Conservation (phyloP, 2,113 vertebrate species). For the Antechinus stuartii region DNA sequence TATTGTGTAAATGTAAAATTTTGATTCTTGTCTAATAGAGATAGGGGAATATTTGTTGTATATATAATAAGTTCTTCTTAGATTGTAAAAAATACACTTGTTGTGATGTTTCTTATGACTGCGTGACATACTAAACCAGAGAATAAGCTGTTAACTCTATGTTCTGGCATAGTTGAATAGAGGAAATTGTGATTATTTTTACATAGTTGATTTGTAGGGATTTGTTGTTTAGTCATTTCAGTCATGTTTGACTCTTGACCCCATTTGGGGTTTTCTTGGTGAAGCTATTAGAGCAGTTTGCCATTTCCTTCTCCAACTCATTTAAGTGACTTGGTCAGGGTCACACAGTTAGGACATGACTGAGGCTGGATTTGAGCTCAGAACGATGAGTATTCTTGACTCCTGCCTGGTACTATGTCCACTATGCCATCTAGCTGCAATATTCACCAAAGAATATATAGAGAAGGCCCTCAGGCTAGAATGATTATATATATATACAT, state of each 20-base stretch:
- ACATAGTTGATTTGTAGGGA: constrained; percentile 21
- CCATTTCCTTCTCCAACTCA: neutral
- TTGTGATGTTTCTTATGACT: constrained; percentile 15
- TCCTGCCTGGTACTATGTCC: neutral
- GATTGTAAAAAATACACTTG: neutral
- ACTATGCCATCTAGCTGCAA: neutral
- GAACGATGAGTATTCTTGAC: neutral
- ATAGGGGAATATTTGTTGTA: neutral
- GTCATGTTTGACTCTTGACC: neutral
- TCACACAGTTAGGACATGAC: neutral
- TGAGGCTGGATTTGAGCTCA: neutral
- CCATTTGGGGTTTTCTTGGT: neutral
- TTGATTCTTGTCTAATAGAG: neutral
- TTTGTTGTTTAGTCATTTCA: constrained; percentile 51
- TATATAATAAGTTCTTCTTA: neutral
- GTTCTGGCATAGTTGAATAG: constrained; percentile 52
- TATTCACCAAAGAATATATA: neutral
- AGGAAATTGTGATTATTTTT: constrained; percentile 58
- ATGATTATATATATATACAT: no score
- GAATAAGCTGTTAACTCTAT: constrained; percentile 67
- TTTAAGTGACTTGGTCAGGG: neutral
- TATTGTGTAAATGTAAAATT: constrained; percentile 22
- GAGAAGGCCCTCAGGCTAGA: neutral
- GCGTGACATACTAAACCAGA: constrained; percentile 49
- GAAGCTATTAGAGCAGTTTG: neutral